Evolutionary conservation across 2,888 invertebrate species (phyloP), one percentile per base, ranked within the genome.

Genomic region (Agonum fuliginosum): DNA sequence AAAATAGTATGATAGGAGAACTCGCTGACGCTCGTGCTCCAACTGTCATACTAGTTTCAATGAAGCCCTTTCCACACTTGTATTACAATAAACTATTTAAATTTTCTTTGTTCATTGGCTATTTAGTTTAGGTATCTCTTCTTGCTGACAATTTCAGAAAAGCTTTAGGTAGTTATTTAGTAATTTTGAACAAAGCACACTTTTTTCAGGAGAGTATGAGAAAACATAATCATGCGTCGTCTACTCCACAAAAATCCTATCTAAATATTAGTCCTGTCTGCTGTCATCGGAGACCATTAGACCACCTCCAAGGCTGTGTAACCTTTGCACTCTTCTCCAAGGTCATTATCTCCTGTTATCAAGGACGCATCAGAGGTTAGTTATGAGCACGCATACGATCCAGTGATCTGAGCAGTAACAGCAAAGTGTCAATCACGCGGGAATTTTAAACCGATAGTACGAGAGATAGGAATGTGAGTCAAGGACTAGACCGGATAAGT

Each of bases 371-470:
- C 43, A 70, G 70, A 20, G 37, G 24, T 41, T 19, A 41, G 20
- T 19, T 37, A 19, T 70, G 27, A 70, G 34, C 12, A 27, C 27
- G 70, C 67, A 67, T 62, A 62, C 58, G 58, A 62, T 62, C 58
- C 58, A 14, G 58, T 30, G 27, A 62, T 62, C 58, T 27, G 10
- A n/a, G 19, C 67, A n/a, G 75, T 17, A 48, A 20, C 67, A n/a
- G n/a, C n/a, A n/a, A n/a, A n/a, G n/a, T 51, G 75, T 75, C 75
- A 67, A 72, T 72, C 72, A 72, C 58, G 41, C 12, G n/a, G 34
- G 10, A 54, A 62, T 73, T 75, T 75, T 67, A 75, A 67, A 75
- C 51, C 48, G 65, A 51, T 67, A 46, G 41, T 69, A 41, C 20
- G n/a, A 4, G 69, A 58, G 54, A 48, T 71, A 71, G 48, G 30